Evolutionary conservation across 2,113 vertebrate genomes (phyloP).

Genomic region (Canis aureus): DNA sequence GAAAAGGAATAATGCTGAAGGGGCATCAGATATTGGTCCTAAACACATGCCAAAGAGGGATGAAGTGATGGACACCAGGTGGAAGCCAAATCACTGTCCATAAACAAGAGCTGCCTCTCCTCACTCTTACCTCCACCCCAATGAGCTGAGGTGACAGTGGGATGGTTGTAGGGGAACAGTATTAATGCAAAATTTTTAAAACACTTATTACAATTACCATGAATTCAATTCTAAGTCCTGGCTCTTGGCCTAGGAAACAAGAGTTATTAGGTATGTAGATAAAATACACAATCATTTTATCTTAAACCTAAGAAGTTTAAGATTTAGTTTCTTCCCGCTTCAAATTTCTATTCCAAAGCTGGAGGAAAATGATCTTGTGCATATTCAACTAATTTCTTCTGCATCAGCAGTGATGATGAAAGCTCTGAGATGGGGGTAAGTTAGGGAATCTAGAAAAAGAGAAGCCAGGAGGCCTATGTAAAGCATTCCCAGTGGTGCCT

Average conservation of each 20-base stretch:
- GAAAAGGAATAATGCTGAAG: neutral
- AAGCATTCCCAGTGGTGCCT: neutral
- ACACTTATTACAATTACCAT: neutral
- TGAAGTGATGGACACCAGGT: neutral
- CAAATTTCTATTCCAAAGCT: neutral
- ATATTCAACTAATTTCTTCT: neutral
- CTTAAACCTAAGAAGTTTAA: neutral
- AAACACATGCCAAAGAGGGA: neutral
- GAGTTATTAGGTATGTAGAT: neutral
- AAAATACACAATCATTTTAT: neutral
- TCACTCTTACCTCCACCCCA: neutral
- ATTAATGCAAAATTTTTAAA: neutral
- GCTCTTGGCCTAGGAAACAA: conserved; percentile 27
- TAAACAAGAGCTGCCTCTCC: neutral
- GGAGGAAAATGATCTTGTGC: neutral
- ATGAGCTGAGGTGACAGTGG: neutral
- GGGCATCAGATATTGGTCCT: neutral
- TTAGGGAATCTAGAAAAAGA: conserved; percentile 21
- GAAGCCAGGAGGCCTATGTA: neutral
- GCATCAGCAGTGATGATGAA: neutral
- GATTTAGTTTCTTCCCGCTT: neutral
- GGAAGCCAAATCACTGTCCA: neutral
- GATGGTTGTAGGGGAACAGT: neutral
- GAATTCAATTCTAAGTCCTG: neutral
- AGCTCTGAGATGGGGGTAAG: neutral